Evolutionary conservation across 2,113 vertebrate genomes (phyloP), one percentile per base, ranked within the genome.

Genomic region (Tretioscincus oriximinensis): DNA sequence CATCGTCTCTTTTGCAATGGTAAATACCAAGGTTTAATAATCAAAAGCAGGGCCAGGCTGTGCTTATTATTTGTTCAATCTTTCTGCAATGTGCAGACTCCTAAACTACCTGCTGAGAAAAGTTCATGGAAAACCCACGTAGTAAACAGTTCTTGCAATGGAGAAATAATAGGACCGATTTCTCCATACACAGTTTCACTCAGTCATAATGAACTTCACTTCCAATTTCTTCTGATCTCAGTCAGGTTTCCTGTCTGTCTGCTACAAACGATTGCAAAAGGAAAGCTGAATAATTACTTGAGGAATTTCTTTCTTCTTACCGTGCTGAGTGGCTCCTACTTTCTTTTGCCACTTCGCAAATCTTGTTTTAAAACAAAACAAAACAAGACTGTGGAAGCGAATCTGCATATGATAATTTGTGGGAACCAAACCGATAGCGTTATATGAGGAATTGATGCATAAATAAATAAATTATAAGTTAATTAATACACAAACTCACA

Each of bases 301-400:
- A 88, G 84, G 86, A 60, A 82, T 69, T 88, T 88, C 83, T 76
- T 67, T 51, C 78, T 72, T 84, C 80, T 21, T 87, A 78, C 77
- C 81, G 68, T 74, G 77, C 63, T 75, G 84, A 84, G 82, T 1
- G 45, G 73, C 84, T 81, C 81, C 86, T 89, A 83, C 82, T 83
- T 90, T 87, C 82, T 81, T 81, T 78, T 86, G 78, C 18, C 69
- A 61, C 71, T 81, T 66, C 47, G 60, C 51, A 88, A 71, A 71
- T 73, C 28, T 16, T 66, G 21, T 63, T 63, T 58, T 58, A 14
- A 58, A 20, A 58, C 18, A 58, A 58, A 14, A 75, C 35, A 65
- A 83, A 85, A 47, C 24, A 65, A 77, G 26, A 41, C 65, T 8
- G 29, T 58, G 9, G 9, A 12, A 4, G n/a, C 18, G 10, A 22